phyloP scores from a whole-genome alignment of 2,888 invertebrate species.

The Candidula unifasciata region DNA sequence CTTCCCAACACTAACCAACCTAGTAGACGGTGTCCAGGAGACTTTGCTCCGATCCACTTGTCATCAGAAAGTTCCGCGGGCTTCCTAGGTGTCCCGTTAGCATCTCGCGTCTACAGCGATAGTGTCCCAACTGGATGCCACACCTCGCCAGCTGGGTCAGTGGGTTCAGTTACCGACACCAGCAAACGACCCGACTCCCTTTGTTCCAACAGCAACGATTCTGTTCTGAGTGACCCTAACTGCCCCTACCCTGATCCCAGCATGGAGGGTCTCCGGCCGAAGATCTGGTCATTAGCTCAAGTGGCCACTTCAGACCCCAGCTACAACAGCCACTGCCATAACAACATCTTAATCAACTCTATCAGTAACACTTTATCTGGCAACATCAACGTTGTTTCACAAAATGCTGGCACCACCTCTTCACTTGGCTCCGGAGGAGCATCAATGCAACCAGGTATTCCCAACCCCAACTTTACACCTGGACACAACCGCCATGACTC shows the following conservation, averaged over 20 bases:
- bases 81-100: conserved; percentile 43
- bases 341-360: not conserved
- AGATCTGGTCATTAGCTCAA: conserved; percentile 76
- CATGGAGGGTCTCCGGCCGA: conserved; percentile 64
- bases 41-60: conserved; percentile 13
- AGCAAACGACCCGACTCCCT: conserved; percentile 68
- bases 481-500: conserved; percentile 19
- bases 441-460: not conserved
- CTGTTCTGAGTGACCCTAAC: conserved; percentile 71
- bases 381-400: not conserved
- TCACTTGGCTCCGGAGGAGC: not conserved
- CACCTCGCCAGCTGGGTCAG: conserved; percentile 29
- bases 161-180: conserved; percentile 3
- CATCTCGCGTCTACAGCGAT: conserved; percentile 32
- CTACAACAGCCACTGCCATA: conserved; percentile 46
- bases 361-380: conserved; percentile 18
- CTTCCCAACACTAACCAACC: not conserved
- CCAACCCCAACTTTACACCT: not conserved
- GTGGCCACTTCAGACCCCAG: conserved; percentile 72
- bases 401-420: not conserved
- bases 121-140: conserved; percentile 21
- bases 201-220: conserved; percentile 73
- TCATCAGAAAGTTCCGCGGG: conserved; percentile 30
- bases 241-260: conserved; percentile 61
- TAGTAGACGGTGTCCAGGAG: not conserved